A percentile compares a stretch with the other conserved stretches of the same genome.
These are phyloP conservation scores for Neuroterus valhalla DNA, from an alignment of 1,140 invertebrate species.

Conservation along the genomic window DNA sequence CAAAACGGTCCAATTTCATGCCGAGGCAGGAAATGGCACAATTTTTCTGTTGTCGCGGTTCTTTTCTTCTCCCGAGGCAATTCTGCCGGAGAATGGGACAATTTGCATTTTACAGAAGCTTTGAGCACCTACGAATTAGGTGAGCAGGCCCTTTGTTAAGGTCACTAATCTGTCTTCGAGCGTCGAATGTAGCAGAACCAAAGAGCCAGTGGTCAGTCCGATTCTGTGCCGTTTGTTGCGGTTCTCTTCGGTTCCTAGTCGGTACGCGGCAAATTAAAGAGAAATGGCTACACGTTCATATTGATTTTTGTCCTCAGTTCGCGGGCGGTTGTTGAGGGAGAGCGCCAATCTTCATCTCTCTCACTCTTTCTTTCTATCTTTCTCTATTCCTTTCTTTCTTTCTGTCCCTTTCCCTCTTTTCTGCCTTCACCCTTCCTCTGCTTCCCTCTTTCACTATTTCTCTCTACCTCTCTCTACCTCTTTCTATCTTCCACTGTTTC, in stretches of 20 bases:
- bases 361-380: conserved; percentile 52
- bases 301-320: conserved; percentile 75
- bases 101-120: conserved; percentile 26
- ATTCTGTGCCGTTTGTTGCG: conserved; percentile 57
- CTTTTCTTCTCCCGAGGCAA: conserved; percentile 9
- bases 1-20: conserved; percentile 20
- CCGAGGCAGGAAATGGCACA: background rate
- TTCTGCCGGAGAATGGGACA: background rate
- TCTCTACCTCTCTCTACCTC: conserved; percentile 29
- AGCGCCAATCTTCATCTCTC: conserved; percentile 68
- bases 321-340: conserved; percentile 66
- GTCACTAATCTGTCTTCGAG: conserved; percentile 20
- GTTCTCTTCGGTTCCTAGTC: conserved; percentile 66
- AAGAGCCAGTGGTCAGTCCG: conserved; percentile 25
- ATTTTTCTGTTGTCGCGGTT: conserved; percentile 6
- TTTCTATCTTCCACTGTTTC: conserved; percentile 52
- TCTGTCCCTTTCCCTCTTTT: conserved; percentile 42
- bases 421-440: conserved; percentile 38
- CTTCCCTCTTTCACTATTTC: background rate
- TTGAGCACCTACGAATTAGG: conserved; percentile 19
- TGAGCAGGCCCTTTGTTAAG: conserved; percentile 18
- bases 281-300: conserved; percentile 76
- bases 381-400: conserved; percentile 43
- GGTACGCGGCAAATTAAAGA: conserved; percentile 74
- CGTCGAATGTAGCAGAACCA: conserved; percentile 9